Conservation (phyloP, 2,797 vertebrate genomes). For the Mormyrus proboscirostris region DNA sequence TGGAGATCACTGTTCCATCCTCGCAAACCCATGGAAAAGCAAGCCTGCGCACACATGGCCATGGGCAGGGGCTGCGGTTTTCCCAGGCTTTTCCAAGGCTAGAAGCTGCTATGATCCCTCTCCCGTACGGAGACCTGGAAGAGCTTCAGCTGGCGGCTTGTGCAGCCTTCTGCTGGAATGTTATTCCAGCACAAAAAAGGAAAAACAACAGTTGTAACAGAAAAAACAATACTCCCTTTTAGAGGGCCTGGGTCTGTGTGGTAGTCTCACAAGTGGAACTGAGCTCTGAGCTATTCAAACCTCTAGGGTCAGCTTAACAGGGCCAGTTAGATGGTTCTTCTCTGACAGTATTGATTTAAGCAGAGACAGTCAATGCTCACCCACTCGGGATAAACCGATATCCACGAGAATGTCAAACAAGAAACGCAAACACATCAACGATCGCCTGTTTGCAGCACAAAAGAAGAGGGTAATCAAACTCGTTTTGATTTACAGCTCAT, state of each 20-base stretch:
- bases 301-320: background rate
- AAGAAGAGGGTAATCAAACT: background rate
- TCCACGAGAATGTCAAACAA: background rate
- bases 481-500: background rate
- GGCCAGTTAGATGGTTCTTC: background rate
- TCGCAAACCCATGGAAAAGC: background rate
- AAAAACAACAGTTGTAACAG: constrained; percentile 22
- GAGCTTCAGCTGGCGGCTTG: constrained; percentile 21
- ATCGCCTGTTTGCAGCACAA: background rate
- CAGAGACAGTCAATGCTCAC: background rate
- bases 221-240: constrained; percentile 14
- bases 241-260: background rate
- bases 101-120: constrained; percentile 23
- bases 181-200: constrained; percentile 20
- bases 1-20: background rate
- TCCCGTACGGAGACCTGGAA: constrained; percentile 31
- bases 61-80: constrained; percentile 1
- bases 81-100: constrained; percentile 26
- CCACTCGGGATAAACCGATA: background rate
- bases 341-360: background rate
- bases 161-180: constrained; percentile 25
- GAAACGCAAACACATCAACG: background rate
- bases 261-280: background rate
- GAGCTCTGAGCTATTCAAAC: background rate
- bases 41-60: background rate